Base-by-base conservation (phyloP, 2,797 vertebrate genomes). In the Pterois miles region DNA sequence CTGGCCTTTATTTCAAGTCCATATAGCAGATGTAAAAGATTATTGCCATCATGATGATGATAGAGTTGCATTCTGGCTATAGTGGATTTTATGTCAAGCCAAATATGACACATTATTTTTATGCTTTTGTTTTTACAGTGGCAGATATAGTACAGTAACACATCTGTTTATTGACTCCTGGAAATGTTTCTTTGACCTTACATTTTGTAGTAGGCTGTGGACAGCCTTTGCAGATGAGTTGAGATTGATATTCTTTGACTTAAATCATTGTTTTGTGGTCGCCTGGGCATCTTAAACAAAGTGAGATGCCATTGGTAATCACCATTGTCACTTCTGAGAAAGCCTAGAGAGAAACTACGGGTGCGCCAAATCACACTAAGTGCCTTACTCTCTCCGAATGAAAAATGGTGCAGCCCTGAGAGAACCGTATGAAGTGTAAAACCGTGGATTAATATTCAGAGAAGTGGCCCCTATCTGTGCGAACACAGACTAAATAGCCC, bases 401-500 rank as follows among this genome's bases (percentile, higher is more conserved):
- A 92, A 88, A 92, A 89, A 90, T 77, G 81, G 71, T 81, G 84
- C 84, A 86, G 84, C 86, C 89, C 88, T 80, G 82, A 87, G 88
- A 92, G 88, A 88, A 89, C 81, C 78, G 83, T 87, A 88, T 87
- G 88, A 93, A 91, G 89, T 91, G 91, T 92, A 86, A 92, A 94
- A 90, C 79, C 81, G 81, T 79, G 83, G 87, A 94, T 94, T 93
- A 93, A 93, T 94, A 94, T 94, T 94, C 93, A 87, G 86, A 90
- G 89, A 91, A 90, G 93, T 91, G 90, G 88, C 78, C 88, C 81
- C 89, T 91, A 92, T 94, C 92, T 91, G 89, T 90, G 82, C 46
- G 88, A 92, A 91, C 91, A 91, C 89, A 86, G 86, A 88, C 92
- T 94, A 94, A 95, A 95, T 93, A 92, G 93, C 92, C 92, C 92